Base-by-base conservation (phyloP, 2,113 vertebrate species). In the Nycticryphes semicollaris region DNA sequence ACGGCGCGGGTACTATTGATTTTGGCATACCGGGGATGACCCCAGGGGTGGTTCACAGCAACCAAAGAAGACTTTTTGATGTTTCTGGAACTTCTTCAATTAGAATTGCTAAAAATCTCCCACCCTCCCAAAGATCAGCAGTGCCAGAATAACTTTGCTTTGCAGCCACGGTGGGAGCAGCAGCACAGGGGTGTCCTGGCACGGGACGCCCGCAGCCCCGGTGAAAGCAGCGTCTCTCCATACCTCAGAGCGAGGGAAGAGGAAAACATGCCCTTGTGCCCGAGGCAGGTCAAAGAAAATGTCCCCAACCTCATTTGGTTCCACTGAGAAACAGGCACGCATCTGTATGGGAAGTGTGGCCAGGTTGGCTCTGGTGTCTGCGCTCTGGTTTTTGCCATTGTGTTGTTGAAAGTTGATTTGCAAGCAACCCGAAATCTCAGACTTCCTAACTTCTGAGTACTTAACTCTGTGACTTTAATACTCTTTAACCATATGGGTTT, bases 51-150 rank as follows among this genome's bases (percentile, higher is more conserved):
- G 76, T 75, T 91, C 81, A 30, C 41, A 69, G 90, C 75, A 96
- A 86, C 81, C 89, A 68, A 75, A 60, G 85, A 96, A 67, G 82
- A 72, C 70, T 88, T 88, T 47, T 78, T 93, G 92, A 94, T 95
- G 84, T 96, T 96, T 35, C 83, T 96, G 95, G 69, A 84, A 50
- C 74, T 75, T 69, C 87, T 95, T 96, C 89, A 91, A 79, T 91
- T 59, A 79, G 94, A 94, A 96, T 94, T 91, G 51, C 63, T 94
- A 83, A 94, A 62, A 70, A 25, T 31, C 70, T 72, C 81, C 80
- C 66, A 73, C 74, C 47, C 48, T 93, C 28, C 66, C 48, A 45
- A 72, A 72, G 74, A 63, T 41, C 50, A 57, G 67, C 47, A 30
- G 56, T 19, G 57, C 66, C 91, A 68, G 87, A 83, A 66, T n/a